Conservation (phyloP, 2,113 vertebrate species). For the Poeciliopsis retropinna region DNA sequence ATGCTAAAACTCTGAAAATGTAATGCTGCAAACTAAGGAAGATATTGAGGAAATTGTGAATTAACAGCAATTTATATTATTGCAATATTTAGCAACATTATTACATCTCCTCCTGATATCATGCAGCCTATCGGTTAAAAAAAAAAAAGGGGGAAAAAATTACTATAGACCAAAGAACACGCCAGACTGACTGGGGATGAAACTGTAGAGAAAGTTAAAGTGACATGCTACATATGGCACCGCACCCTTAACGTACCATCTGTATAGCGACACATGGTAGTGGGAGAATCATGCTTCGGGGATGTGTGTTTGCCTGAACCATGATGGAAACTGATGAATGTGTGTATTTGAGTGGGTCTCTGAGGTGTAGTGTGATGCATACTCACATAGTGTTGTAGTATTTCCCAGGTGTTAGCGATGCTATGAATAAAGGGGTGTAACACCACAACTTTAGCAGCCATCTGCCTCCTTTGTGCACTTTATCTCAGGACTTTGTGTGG, state of each 20-base stretch:
- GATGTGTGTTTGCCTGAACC: constrained; percentile 11
- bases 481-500: neutral
- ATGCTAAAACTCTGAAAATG: neutral
- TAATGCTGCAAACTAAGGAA: neutral
- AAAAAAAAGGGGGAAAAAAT: too few species aligned
- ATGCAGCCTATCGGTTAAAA: too few species aligned
- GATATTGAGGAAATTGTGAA: neutral
- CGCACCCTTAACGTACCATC: too few species aligned
- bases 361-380: constrained; percentile 40
- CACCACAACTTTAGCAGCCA: constrained; percentile 28
- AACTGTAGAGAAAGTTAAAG: too few species aligned
- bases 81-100: neutral
- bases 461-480: constrained; percentile 27
- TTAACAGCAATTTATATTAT: neutral
- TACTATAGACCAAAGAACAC: too few species aligned
- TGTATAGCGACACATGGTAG: neutral
- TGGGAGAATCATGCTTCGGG: neutral
- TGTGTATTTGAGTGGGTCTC: constrained; percentile 20
- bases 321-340: constrained; percentile 32
- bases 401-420: constrained; percentile 71
- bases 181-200: too few species aligned
- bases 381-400: constrained; percentile 74
- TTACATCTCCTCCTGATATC: neutral
- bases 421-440: constrained; percentile 64
- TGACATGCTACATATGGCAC: too few species aligned